Base-by-base conservation (phyloP, 2,888 invertebrate genomes). In the Melanargia galathea region DNA sequence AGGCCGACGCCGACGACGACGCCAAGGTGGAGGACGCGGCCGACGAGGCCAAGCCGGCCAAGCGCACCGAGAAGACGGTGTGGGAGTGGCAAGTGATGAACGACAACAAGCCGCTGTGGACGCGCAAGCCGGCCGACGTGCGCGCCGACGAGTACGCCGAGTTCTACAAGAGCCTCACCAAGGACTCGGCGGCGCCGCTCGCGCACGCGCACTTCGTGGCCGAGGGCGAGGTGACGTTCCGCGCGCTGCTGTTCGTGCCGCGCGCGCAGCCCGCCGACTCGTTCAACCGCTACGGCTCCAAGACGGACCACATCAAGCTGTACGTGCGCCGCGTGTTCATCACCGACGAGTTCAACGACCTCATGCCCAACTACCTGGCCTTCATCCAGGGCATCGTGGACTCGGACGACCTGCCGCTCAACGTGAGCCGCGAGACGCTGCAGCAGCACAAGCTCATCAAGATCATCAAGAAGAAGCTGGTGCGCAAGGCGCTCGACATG, bases 181-280 rank as follows among this genome's bases (percentile, higher is more conserved):
- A 98, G 90, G 98, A 98, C 84, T 88, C 92, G 1, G 93, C 95
- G 63, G 95, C 96, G 58, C 98, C 98, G 10, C 86, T 99, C 54
- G 94, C 96, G 2, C 79, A 82, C 81, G 96, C 96, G 5, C 99
- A 99, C 90, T 99, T 99, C 87, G 94, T 98, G 67, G 99, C 99
- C 24, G 99, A 99, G 91, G 99, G 99, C 68, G 99, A 99, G 92
- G 99, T 99, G 7, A 98, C 98, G 7, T 99, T 99, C 93, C 99
- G 98, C 85, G 97, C 99, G 63, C 93, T 99, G 70, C 92, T 99
- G 67, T 99, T 96, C 90, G 95, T 99, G 69, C 99, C 99, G 49
- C 95, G 95, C 83, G 93, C 94, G 38, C 97, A 98, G 80, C 98
- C 99, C 1, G 93, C 95, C 10, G 99, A 99, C 83, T 96, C 95